A percentile compares a stretch with the other conserved stretches of the same genome.
Evolutionary conservation across 2,113 vertebrate species (phyloP).

Genomic region (Sebastes schlegelii): DNA sequence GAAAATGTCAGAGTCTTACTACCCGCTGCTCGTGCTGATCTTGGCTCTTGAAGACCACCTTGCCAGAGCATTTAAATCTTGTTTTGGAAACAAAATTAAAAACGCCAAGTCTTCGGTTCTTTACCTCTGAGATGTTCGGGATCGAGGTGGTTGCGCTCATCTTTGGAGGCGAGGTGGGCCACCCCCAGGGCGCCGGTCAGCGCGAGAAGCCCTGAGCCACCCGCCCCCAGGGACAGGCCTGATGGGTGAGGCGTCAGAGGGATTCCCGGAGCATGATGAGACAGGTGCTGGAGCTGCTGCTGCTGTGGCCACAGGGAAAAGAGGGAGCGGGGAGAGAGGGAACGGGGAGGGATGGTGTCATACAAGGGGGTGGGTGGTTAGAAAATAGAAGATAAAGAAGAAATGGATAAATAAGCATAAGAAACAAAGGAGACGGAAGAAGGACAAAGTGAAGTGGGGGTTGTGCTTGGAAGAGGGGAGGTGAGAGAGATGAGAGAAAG

Average conservation of each 20-base stretch:
- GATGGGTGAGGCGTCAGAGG: conserved; percentile 89
- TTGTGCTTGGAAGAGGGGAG: neutral
- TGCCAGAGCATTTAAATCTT: neutral
- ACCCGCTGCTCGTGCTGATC: neutral
- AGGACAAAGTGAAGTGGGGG: neutral
- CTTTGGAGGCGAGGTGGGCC: conserved; percentile 88
- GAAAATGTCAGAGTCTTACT: neutral
- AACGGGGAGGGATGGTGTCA: neutral
- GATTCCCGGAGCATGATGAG: conserved; percentile 88
- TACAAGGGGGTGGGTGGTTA: conserved; percentile 48
- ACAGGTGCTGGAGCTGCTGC: conserved; percentile 97
- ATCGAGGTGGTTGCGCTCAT: conserved; percentile 87
- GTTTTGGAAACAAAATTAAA: neutral
- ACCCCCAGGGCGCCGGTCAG: conserved; percentile 89
- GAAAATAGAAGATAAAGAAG: conserved; percentile 26
- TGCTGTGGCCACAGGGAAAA: conserved; percentile 87
- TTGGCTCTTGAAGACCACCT: neutral
- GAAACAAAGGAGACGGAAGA: conserved; percentile 8
- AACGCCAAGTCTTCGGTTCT: neutral
- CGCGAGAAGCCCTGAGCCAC: conserved; percentile 88
- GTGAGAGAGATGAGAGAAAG: conserved; percentile 14
- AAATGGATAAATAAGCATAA: conserved; percentile 9
- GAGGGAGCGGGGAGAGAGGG: conserved; percentile 18
- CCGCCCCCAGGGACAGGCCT: conserved; percentile 84
- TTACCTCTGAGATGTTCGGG: conserved; percentile 88